A percentile compares a stretch with the other conserved stretches of the same genome.
Conservation (phyloP, 2,888 invertebrate genomes). For the Acrobasis consociella region DNA sequence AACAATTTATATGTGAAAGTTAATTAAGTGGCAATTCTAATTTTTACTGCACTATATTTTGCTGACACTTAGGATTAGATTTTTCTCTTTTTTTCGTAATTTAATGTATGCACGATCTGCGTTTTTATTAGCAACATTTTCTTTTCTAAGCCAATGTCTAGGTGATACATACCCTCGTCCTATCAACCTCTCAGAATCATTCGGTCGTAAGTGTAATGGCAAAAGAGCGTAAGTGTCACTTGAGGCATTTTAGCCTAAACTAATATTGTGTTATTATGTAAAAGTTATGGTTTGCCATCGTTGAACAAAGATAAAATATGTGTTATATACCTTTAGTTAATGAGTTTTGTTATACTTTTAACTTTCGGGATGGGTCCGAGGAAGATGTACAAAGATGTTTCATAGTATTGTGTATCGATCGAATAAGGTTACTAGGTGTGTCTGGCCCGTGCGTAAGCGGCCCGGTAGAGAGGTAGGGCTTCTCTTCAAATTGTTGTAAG, state of each 20-base stretch:
- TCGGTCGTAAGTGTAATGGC: slow-evolving; percentile 58
- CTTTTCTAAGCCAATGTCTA: slow-evolving; percentile 55
- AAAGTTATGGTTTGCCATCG: slow-evolving; percentile 81
- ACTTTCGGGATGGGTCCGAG: slow-evolving; percentile 58
- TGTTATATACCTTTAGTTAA: slow-evolving; percentile 77
- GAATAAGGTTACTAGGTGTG: slow-evolving; percentile 69
- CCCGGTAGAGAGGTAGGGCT: slow-evolving; percentile 59
- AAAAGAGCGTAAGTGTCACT: slow-evolving; percentile 52
- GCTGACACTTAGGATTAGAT: slow-evolving; percentile 79
- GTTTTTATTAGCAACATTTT: slow-evolving; percentile 73
- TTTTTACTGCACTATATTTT: slow-evolving; percentile 81
- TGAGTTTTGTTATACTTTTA: slow-evolving; percentile 78
- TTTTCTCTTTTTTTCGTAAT: slow-evolving; percentile 69
- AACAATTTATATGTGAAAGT: slow-evolving; percentile 73
- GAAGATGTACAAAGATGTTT: slow-evolving; percentile 75
- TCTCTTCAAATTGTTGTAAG: slow-evolving; percentile 76
- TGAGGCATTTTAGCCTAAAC: slow-evolving; percentile 63
- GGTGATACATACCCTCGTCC: slow-evolving; percentile 52
- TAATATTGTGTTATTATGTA: slow-evolving; percentile 76
- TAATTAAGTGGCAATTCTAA: slow-evolving; percentile 80
- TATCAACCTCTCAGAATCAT: slow-evolving; percentile 49
- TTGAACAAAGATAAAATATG: slow-evolving; percentile 77
- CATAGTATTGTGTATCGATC: slow-evolving; percentile 77
- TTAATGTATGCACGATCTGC: slow-evolving; percentile 81
- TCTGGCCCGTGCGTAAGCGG: slow-evolving; percentile 38